Base-by-base conservation (phyloP, 2,888 invertebrate species). In the Seira ritae region DNA sequence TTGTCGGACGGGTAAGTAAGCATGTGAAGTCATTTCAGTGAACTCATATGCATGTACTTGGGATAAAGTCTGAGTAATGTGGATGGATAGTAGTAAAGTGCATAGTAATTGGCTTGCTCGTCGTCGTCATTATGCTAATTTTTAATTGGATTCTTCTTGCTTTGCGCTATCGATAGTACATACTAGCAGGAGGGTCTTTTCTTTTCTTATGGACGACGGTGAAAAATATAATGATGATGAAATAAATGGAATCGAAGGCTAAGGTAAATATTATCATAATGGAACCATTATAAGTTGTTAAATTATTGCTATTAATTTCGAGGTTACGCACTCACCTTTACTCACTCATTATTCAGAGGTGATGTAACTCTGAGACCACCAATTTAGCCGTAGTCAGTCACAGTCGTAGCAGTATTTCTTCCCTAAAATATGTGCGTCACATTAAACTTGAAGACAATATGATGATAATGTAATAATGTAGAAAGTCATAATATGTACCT, bases 221-320 rank as follows among this genome's bases (percentile, higher is more conserved):
- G 31, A 31, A 31, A 31, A 31, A 31, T 31, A 4, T n/a, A 50
- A n/a, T 31, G 50, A 46, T 73, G 66, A 79, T 79, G 79, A 55
- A 79, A 79, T 55, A 37, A 37, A n/a, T 80, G 80, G 37, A 80
- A 80, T 80, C 80, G 80, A 80, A 80, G 80, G 80, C 73, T 68
- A 79, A 72, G 67, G 69, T 69, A 80, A 80, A 74, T 65, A 80
- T 80, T 80, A 79, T 79, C 50, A 80, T 80, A 80, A 80, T 80
- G 73, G 71, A 31, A 50, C 6, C 50, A 50, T 50, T 50, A 50
- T 15, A n/a, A 50, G 42, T 17, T 74, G 68, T 73, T 62, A 80
- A 68, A 23, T 74, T 22, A 73, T 55, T 80, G 69, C 62, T 80
- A 79, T 80, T 80, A 74, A 62, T 80, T 80, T 80, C 80, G 80